Conservation (phyloP, 2,888 invertebrate genomes). For the Melanchra persicariae region DNA sequence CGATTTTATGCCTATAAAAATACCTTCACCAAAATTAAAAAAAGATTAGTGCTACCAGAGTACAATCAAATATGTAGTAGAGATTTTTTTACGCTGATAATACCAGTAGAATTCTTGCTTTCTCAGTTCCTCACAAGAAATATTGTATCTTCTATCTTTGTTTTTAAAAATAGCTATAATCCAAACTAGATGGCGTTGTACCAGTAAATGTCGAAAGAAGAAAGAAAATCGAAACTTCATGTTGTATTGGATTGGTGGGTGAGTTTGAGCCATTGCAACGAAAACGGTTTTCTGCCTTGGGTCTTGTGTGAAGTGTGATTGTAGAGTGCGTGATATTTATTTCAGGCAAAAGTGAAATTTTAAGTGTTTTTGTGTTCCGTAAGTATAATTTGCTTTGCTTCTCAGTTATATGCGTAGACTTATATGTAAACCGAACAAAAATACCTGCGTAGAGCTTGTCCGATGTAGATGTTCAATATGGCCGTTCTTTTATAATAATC, state of each 20-base stretch:
- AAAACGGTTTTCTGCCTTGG: conserved; percentile 89
- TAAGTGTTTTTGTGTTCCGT: conserved; percentile 85
- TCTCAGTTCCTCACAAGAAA: conserved; percentile 23
- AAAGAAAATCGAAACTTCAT: conserved; percentile 82
- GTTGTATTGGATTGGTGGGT: conserved; percentile 67
- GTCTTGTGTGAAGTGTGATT: conserved; percentile 88
- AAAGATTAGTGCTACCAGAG: background rate
- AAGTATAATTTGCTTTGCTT: conserved; percentile 75
- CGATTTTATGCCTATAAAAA: background rate
- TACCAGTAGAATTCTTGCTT: background rate
- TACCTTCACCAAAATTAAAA: background rate
- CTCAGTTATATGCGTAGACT: conserved; percentile 53
- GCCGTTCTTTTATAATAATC: conserved; percentile 84
- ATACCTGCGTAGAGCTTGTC: conserved; percentile 63
- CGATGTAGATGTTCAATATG: conserved; percentile 87
- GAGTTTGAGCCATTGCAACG: conserved; percentile 80
- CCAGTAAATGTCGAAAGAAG: conserved; percentile 65
- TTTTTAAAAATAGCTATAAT: conserved; percentile 1
- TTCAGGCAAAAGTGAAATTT: conserved; percentile 80
- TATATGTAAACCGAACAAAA: conserved; percentile 37
- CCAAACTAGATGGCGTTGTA: conserved; percentile 76
- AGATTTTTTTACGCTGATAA: conserved; percentile 27
- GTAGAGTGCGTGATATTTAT: conserved; percentile 85
- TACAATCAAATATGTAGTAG: background rate
- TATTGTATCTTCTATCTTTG: conserved; percentile 36